Conservation (phyloP, 2,888 invertebrate genomes). For the Anoplius nigerrimus region DNA sequence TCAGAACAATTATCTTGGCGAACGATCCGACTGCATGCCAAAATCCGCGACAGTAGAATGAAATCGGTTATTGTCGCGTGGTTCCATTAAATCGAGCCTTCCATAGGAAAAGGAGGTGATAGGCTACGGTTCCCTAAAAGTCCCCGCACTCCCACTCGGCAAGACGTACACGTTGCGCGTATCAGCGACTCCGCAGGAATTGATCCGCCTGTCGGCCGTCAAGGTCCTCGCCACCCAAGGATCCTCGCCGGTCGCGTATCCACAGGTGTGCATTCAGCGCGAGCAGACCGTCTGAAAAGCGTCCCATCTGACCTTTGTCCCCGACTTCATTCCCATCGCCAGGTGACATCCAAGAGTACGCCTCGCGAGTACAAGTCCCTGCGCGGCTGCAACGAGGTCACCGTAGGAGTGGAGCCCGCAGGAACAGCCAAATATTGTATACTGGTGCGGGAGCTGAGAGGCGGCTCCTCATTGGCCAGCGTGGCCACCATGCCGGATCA, state of each 20-base stretch:
- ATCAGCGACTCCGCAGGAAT: slow-evolving; percentile 66
- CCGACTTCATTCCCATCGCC: background rate
- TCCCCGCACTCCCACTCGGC: slow-evolving; percentile 67
- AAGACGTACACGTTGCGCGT: slow-evolving; percentile 70
- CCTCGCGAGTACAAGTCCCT: slow-evolving; percentile 64
- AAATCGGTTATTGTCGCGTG: background rate
- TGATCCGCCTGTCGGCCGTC: slow-evolving; percentile 65
- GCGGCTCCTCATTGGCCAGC: slow-evolving; percentile 50
- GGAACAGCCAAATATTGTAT: slow-evolving; percentile 68
- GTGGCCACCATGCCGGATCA: slow-evolving; percentile 64
- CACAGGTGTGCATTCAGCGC: slow-evolving; percentile 55
- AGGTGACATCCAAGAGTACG: slow-evolving; percentile 60
- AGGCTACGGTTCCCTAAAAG: slow-evolving; percentile 65
- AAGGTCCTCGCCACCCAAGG: slow-evolving; percentile 70
- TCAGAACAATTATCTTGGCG: too few relatives aligned
- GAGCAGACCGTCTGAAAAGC: background rate
- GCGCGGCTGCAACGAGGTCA: slow-evolving; percentile 65
- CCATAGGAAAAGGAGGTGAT: slow-evolving; percentile 66
- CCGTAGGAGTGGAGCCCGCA: slow-evolving; percentile 66
- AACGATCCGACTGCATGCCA: background rate
- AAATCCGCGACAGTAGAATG: background rate
- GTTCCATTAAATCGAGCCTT: background rate
- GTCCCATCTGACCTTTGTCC: too few relatives aligned
- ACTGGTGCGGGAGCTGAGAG: slow-evolving; percentile 63
- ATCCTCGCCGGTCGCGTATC: slow-evolving; percentile 53